Percentiles rank a stretch among this genome's conserved stretches.
Conservation (phyloP, 2,797 vertebrate genomes). For the Passerculus sandwichensis region DNA sequence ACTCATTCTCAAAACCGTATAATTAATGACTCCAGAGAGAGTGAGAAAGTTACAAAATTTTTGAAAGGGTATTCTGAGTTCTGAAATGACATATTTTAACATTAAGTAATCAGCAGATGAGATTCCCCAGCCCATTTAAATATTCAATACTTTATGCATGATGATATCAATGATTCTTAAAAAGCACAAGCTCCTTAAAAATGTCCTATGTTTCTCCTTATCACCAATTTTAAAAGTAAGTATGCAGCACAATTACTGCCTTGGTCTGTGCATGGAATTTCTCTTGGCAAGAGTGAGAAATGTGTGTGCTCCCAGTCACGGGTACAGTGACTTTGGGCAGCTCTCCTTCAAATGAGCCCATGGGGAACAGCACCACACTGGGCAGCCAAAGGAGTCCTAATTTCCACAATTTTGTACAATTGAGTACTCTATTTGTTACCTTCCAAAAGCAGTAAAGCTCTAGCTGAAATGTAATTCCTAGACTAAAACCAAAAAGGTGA, state of each 20-base stretch:
- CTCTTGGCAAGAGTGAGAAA: not conserved
- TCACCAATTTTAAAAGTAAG: slow-evolving; percentile 13
- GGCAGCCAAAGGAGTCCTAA: not conserved
- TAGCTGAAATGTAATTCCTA: not conserved
- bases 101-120: slow-evolving; percentile 51
- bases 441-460: slow-evolving; percentile 15
- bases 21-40: slow-evolving; percentile 73
- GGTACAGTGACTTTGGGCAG: slow-evolving; percentile 6
- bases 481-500: not conserved
- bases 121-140: slow-evolving; percentile 58
- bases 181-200: slow-evolving; percentile 12
- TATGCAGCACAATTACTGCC: not conserved
- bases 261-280: slow-evolving; percentile 6
- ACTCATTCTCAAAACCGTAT: slow-evolving; percentile 55
- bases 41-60: slow-evolving; percentile 55
- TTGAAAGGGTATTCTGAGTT: slow-evolving; percentile 67
- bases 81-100: slow-evolving; percentile 62
- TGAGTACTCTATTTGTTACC: not conserved
- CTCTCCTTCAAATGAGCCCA: slow-evolving; percentile 10
- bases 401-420: not conserved
- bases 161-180: slow-evolving; percentile 19
- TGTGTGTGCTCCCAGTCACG: not conserved
- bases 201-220: slow-evolving; percentile 9
- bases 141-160: slow-evolving; percentile 47
- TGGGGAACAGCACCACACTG: not conserved